phyloP scores from a whole-genome alignment of 2,113 vertebrate genomes.

The Xiphorhynchus elegans region DNA sequence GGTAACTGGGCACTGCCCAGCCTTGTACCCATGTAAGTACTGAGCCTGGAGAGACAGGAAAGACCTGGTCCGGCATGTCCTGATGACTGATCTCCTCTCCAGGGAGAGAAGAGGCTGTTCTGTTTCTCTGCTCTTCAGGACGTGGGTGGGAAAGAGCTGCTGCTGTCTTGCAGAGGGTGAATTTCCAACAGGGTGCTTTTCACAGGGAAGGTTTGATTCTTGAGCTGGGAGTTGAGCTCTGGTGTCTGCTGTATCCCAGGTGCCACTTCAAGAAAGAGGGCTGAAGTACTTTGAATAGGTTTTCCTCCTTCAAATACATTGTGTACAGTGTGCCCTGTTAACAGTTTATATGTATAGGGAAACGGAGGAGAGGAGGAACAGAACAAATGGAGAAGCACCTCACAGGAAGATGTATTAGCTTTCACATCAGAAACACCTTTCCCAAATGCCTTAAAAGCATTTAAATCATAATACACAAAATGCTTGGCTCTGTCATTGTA shows the following conservation, averaged over 20 bases:
- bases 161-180: neutral
- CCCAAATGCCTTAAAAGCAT: neutral
- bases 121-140: neutral
- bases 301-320: neutral
- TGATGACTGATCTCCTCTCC: neutral
- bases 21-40: accelerated
- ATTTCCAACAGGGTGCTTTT: neutral
- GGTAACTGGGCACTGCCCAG: neutral
- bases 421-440: neutral
- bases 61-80: accelerated
- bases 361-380: neutral
- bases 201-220: neutral
- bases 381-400: neutral
- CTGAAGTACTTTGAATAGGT: neutral
- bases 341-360: neutral
- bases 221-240: neutral
- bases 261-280: neutral
- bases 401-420: neutral
- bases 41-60: neutral
- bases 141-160: neutral
- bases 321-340: neutral
- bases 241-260: neutral
- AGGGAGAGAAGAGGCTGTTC: neutral
- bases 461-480: neutral
- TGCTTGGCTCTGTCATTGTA: neutral